Evolutionary conservation across 2,113 vertebrate species (phyloP).

Genomic region (Suricata suricatta): DNA sequence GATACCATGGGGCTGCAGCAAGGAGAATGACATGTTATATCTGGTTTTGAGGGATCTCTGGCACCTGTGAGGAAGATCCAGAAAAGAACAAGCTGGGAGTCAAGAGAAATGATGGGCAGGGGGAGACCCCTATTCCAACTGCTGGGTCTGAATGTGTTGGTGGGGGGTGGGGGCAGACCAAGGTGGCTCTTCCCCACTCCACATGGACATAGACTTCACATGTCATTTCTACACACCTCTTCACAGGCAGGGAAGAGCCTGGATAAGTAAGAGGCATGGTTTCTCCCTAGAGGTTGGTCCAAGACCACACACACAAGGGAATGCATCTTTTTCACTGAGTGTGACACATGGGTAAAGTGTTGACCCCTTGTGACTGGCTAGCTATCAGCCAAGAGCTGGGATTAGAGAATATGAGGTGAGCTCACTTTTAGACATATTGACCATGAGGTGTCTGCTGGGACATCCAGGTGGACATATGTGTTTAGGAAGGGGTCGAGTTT

Average conservation of each 20-base stretch:
- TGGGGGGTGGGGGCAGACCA: background rate
- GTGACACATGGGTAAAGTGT: background rate
- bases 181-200: background rate
- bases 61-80: background rate
- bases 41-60: background rate
- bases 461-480: fast-evolving
- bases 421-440: background rate
- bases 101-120: background rate
- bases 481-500: background rate
- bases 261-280: background rate
- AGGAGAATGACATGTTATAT: background rate
- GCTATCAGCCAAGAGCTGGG: background rate
- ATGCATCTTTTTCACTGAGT: background rate
- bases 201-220: fast-evolving
- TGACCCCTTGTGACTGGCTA: background rate
- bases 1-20: no score
- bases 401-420: background rate
- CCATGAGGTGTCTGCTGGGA: background rate
- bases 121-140: background rate
- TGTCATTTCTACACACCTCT: background rate
- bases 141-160: background rate
- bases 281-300: background rate
- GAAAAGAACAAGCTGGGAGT: background rate
- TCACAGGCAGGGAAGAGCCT: background rate
- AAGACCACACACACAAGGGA: background rate